A percentile compares a stretch with the other conserved stretches of the same genome.
Evolutionary conservation across 2,797 vertebrate species (phyloP).

Genomic region (Rhabdophis nuchalis): DNA sequence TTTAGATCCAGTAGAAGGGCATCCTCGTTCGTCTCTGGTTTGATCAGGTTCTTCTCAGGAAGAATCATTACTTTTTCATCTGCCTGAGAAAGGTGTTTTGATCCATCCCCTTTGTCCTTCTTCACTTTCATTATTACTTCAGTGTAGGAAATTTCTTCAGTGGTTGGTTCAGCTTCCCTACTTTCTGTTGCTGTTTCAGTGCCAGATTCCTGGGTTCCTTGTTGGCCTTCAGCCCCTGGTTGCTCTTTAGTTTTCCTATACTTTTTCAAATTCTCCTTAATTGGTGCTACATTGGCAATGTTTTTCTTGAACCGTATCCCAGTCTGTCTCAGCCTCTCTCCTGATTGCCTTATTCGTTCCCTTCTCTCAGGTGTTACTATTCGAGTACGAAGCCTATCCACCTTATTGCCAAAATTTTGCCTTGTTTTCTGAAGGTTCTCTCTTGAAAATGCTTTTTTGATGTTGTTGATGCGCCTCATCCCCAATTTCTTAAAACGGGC

Average conservation of each 20-base stretch:
- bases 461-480: constrained; percentile 83
- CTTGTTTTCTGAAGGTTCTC: constrained; percentile 91
- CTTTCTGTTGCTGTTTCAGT: constrained; percentile 63
- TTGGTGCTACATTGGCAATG: constrained; percentile 87
- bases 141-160: constrained; percentile 74
- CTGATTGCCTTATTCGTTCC: constrained; percentile 87
- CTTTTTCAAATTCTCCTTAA: constrained; percentile 85
- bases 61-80: constrained; percentile 55
- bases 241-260: constrained; percentile 84
- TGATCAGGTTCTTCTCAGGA: constrained; percentile 67
- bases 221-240: constrained; percentile 79
- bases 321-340: constrained; percentile 84
- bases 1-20: constrained; percentile 87
- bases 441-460: constrained; percentile 93
- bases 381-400: constrained; percentile 88
- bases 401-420: constrained; percentile 86
- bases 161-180: constrained; percentile 73
- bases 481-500: constrained; percentile 85
- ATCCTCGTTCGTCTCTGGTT: constrained; percentile 74
- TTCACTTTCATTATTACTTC: constrained; percentile 81
- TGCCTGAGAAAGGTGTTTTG: constrained; percentile 61
- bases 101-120: constrained; percentile 72
- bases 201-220: constrained; percentile 74
- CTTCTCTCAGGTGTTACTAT: constrained; percentile 88
- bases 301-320: constrained; percentile 88